phyloP scores from a whole-genome alignment of 2,113 vertebrate species.

The Ailuropoda melanoleuca region DNA sequence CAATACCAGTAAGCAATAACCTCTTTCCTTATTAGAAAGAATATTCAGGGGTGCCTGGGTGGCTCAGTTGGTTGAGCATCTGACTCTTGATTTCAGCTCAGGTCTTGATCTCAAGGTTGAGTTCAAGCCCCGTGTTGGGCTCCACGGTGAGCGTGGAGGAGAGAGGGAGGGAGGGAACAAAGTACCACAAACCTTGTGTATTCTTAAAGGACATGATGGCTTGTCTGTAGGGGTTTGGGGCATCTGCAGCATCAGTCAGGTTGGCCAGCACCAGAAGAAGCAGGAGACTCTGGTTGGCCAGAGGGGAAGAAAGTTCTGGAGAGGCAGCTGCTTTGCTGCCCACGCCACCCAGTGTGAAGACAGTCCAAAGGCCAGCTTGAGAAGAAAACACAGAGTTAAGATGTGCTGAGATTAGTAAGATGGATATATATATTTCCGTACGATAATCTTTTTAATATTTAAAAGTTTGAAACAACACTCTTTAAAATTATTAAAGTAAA shows the following conservation, averaged over 20 bases:
- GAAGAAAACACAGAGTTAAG: conserved; percentile 33
- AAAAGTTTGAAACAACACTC: neutral
- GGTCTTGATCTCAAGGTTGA: neutral
- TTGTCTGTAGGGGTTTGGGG: conserved; percentile 95
- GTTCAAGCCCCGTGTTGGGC: neutral
- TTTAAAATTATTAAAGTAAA: conserved; percentile 1
- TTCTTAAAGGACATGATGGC: conserved; percentile 96
- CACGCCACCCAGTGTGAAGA: conserved; percentile 94
- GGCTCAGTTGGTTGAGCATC: neutral
- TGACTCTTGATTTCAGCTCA: neutral
- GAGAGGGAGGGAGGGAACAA: neutral
- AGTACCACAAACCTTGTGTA: conserved; percentile 92
- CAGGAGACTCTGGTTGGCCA: conserved; percentile 97
- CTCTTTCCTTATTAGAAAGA: neutral
- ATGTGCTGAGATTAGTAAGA: neutral
- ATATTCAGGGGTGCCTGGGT: neutral
- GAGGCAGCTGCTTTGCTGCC: conserved; percentile 86
- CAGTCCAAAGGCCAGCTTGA: conserved; percentile 96
- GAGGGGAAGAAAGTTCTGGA: conserved; percentile 92
- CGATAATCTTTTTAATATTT: neutral
- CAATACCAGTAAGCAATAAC: neutral
- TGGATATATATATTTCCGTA: neutral
- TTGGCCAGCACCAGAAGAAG: conserved; percentile 95
- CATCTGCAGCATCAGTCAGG: conserved; percentile 92
- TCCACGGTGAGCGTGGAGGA: neutral